Conservation (phyloP, 2,888 invertebrate genomes). For the Thymelicus acteon region DNA sequence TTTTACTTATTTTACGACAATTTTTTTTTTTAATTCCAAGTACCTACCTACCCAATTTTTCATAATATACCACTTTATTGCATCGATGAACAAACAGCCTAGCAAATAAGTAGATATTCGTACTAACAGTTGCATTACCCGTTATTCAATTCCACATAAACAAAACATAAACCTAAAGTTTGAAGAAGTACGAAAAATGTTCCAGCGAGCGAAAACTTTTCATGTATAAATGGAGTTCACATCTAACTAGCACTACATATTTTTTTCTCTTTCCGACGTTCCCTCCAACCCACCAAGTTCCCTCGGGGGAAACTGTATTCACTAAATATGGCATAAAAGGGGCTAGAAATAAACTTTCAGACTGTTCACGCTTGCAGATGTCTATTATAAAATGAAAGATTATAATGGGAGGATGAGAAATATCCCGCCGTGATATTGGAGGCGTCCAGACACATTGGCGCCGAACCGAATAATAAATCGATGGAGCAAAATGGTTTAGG, state of each 20-base stretch:
- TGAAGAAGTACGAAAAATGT: not conserved
- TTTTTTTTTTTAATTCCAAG: no score
- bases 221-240: conserved; percentile 8
- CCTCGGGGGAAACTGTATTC: conserved; percentile 37
- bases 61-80: no score
- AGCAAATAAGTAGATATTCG: no score
- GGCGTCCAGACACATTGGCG: conserved; percentile 41
- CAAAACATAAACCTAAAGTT: not conserved
- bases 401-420: conserved; percentile 39
- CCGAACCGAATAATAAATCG: conserved; percentile 34
- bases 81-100: no score
- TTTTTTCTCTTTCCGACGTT: not conserved
- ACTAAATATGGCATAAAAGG: conserved; percentile 8
- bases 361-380: conserved; percentile 38
- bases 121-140: no score
- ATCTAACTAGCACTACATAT: conserved; percentile 4
- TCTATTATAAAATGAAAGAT: conserved; percentile 40
- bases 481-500: conserved; percentile 7
- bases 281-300: no score
- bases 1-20: no score
- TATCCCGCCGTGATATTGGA: conserved; percentile 19
- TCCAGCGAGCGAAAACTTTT: conserved; percentile 11
- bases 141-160: not conserved
- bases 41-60: no score
- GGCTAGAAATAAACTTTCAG: conserved; percentile 15